Base-by-base conservation (phyloP, 2,888 invertebrate genomes). In the Drosophila ochracea region DNA sequence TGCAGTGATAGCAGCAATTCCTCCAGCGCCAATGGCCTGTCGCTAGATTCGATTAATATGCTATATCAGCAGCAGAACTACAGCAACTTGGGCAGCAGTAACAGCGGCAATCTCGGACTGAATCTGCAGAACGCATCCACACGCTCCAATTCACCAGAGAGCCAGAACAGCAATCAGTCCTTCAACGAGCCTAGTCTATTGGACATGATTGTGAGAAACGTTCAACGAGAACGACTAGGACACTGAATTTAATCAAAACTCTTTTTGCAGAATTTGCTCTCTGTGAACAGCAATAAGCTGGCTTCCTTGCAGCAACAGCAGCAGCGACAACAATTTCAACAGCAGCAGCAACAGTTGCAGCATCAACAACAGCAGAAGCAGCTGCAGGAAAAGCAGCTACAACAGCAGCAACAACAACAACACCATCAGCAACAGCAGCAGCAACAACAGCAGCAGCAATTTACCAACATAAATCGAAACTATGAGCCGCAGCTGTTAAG, bases 101-200 rank as follows among this genome's bases (percentile, higher is more conserved):
- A 57, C 60, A 80, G 80, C 47, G 88, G 86, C 3, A 82, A 75
- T 75, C 68, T 84, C 19, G 85, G 87, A 37, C 69, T 89, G 5
- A 84, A 66, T 65, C 47, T 86, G 25, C 87, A 84, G 54, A 88
- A 89, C 54, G 90, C 91, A 31, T 92, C 92, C 7, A 93, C 93
- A 47, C 92, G 93, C 39, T 93, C 93, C 4, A 92, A 92, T 74
- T 93, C 93, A 2, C 93, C 93, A 4, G 93, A 93, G 75, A 93
- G 93, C 72, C 92, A 92, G 73, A 92, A 92, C 60, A 93, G 93
- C 81, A 92, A 90, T 75, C 91, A 92, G 68, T 93, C 93, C 30
- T 89, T 92, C 71, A 83, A 80, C 39, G 92, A 92, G 69, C 87
- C 89, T n/a, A 92, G 87, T 78, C 73, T 93, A 4, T 83, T 91